phyloP scores from a whole-genome alignment of 2,888 invertebrate genomes.

The Drosophila emarginata region DNA sequence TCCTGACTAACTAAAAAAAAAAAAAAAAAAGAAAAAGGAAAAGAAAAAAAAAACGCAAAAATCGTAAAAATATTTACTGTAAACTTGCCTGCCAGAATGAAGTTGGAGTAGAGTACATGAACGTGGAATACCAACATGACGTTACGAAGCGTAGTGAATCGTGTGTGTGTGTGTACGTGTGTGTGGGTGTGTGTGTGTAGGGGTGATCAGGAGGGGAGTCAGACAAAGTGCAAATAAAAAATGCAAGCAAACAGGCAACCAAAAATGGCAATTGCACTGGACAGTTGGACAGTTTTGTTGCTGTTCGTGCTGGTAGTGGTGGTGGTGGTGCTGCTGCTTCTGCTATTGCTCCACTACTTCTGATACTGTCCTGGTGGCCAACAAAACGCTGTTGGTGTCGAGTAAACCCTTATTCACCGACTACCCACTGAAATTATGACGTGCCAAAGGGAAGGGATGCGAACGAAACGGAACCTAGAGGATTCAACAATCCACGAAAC shows the following conservation, averaged over 20 bases:
- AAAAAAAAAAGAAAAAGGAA: background rate
- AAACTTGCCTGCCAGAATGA: conserved; percentile 49
- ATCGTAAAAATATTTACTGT: conserved; percentile 75
- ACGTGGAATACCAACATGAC: conserved; percentile 55
- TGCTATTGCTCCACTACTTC: background rate
- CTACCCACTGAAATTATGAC: conserved; percentile 66
- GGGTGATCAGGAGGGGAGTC: conserved; percentile 7
- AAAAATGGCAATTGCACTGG: conserved; percentile 68
- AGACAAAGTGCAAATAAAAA: conserved; percentile 76
- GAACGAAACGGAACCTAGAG: conserved; percentile 22
- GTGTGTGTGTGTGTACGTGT: background rate
- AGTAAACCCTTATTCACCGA: conserved; percentile 54
- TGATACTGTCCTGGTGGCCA: conserved; percentile 1
- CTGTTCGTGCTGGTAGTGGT: background rate
- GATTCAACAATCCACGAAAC: conserved; percentile 23
- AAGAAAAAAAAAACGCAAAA: conserved; percentile 24
- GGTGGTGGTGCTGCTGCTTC: background rate
- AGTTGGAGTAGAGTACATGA: conserved; percentile 54
- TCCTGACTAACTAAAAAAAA: conserved; percentile 43
- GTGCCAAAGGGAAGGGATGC: conserved; percentile 43
- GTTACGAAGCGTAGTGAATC: conserved; percentile 46
- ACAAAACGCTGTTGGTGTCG: conserved; percentile 69
- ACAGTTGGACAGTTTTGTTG: conserved; percentile 43
- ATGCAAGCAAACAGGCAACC: conserved; percentile 72
- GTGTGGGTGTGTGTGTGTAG: no score